Percentiles rank a stretch among this genome's conserved stretches.
Evolutionary conservation across 2,797 vertebrate genomes (phyloP).

Genomic region (Hozukius guyotensis): DNA sequence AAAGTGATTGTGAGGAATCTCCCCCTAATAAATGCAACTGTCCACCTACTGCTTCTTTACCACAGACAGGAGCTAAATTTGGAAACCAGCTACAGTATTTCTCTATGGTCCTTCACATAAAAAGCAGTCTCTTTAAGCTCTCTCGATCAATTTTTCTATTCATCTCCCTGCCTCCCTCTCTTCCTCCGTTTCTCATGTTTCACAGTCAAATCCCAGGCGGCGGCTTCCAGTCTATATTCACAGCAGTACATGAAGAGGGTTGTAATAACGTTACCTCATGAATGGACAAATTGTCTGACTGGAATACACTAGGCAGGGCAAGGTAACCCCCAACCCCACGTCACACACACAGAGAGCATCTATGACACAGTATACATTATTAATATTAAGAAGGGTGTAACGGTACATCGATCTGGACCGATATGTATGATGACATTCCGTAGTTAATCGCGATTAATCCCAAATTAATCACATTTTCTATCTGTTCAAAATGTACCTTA

Average conservation of each 20-base stretch:
- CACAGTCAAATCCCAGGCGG: slow-evolving; percentile 63
- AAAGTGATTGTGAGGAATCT: slow-evolving; percentile 23
- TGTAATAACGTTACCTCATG: slow-evolving; percentile 69
- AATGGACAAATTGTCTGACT: slow-evolving; percentile 71
- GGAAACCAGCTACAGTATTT: slow-evolving; percentile 31
- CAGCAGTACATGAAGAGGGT: slow-evolving; percentile 41
- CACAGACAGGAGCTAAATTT: slow-evolving; percentile 35
- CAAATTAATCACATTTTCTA: no score
- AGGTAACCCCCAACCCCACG: slow-evolving; percentile 17
- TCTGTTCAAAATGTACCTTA: no score
- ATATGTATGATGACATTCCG: no score
- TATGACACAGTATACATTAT: not conserved
- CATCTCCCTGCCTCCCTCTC: slow-evolving; percentile 34
- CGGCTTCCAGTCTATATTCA: slow-evolving; percentile 54
- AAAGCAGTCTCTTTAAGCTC: slow-evolving; percentile 47
- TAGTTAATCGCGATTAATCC: no score
- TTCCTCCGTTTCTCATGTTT: slow-evolving; percentile 61
- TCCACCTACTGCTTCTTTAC: slow-evolving; percentile 17
- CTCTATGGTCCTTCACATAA: slow-evolving; percentile 40
- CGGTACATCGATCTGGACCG: no score
- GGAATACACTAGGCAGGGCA: slow-evolving; percentile 39
- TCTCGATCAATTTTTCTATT: slow-evolving; percentile 67
- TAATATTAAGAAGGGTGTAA: not conserved
- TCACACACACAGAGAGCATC: not conserved
- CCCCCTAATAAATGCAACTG: not conserved